Base-by-base conservation (phyloP, 2,797 vertebrate genomes). In the Gila robusta region DNA sequence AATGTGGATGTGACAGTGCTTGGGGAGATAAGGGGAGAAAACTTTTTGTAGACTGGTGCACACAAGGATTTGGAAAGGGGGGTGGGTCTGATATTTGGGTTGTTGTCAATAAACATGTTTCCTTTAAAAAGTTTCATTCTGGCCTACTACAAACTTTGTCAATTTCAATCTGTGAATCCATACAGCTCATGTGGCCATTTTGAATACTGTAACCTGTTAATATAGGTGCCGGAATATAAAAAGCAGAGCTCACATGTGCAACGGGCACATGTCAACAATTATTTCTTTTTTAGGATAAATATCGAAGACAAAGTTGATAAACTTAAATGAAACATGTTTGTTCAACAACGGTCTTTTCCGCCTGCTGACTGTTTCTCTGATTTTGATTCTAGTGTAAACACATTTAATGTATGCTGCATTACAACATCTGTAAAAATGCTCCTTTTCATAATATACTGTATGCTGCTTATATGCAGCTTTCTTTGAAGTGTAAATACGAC, bases 361-460 rank as follows among this genome's bases (percentile, higher is more conserved):
- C 35, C 2, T 11, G 49, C 49, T 54, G 44, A 23, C 52, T 56
- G 52, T 56, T 47, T 14, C 17, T 26, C 28, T 6, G 12, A 4
- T 16, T 73, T 26, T 74, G 19, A 74, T 83, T 83, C 56, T n/a
- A 83, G 12, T n/a, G 28, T 81, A 69, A 67, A 52, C 5, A 52
- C 28, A 14, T 69, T 32, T 49, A 66, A 10, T 80, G 59, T 35
- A 23, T 52, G 17, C 41, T 4, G 0, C 44, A 81, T 70, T 81
- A 81, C 79, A 67, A 67, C 14, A 1, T 52, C 59, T 80, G 74
- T 35, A 56, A 39, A 23, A 69, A 69, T 11, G 64, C 26, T 70
- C 28, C 44, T 54, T 67, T 70, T 54, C 44, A 52, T 67, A 52
- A 81, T 52, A 12, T 54, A 71, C 67, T 71, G 67, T 49, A 81